Base-by-base conservation (phyloP, 2,888 invertebrate genomes). In the Conchocele bisecta region DNA sequence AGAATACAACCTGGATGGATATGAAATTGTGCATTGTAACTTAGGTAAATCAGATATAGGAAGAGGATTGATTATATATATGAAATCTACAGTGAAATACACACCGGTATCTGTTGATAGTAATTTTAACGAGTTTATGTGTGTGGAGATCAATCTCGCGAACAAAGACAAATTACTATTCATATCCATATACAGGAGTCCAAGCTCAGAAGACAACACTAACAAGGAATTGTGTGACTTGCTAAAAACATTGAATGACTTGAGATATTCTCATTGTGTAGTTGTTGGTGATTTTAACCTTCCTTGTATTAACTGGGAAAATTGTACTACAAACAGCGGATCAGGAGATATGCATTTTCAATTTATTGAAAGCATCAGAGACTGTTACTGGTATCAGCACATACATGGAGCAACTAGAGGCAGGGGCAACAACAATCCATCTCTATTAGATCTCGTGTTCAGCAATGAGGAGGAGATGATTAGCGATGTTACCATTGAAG, bases 1-100 rank as follows among this genome's bases (percentile, higher is more conserved):
- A 17, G 56, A 56, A 17, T 56, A 56, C 24, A 56, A 56, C 22
- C 13, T 56, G 17, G 56, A 56, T 15, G 56, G 54, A 4, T 56
- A 56, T 39, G 56, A 39, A 6, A 39, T 39, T 24, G 15, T 56
- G 7, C 26, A 13, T 17, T 13, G 24, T 11, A 56, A 56, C 29
- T 20, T 56, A 3, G 17, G 13, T 9, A 37, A 56, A 22, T 4
- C 24, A 9, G 28, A 41, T 24, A 15, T 24, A 3, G 54, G 54
- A 11, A 54, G 54, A 35, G 54, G 54, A n/a, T 20, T 54, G 35
- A 5, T 54, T 29, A 35, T 54, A 17, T 54, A 54, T 35, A 54
- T 54, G 20, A 26, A 35, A 35, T 15, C 15, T 11, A 39, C 5
- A 5, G 13, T 54, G 5, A 54, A 20, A 7, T 54, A 42, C 22